Conservation (phyloP, 1,140 invertebrate species). For the Cydia amplana region DNA sequence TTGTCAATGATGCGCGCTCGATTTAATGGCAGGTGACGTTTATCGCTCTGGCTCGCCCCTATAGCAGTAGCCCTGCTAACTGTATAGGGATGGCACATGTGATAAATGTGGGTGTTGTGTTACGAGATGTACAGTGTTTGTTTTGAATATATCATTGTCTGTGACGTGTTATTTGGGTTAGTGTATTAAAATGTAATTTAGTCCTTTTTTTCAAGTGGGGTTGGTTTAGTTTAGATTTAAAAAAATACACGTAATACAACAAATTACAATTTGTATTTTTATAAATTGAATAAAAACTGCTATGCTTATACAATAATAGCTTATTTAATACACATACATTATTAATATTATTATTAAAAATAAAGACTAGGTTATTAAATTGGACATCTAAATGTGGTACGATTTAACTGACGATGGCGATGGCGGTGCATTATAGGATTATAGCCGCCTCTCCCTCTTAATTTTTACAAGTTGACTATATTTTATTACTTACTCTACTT, state of each 20-base stretch:
- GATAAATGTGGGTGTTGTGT: slow-evolving; percentile 29
- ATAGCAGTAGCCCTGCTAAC: slow-evolving; percentile 14
- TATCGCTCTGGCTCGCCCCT: slow-evolving; percentile 34
- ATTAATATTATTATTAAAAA: too few relatives aligned
- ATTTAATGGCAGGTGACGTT: slow-evolving; percentile 69
- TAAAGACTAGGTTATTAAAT: too few relatives aligned
- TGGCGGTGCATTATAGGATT: too few relatives aligned
- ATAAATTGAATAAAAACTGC: too few relatives aligned
- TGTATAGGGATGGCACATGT: slow-evolving; percentile 13
- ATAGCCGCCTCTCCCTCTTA: too few relatives aligned
- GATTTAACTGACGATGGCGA: too few relatives aligned
- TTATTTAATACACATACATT: too few relatives aligned
- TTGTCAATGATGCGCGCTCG: slow-evolving; percentile 65
- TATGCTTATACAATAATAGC: too few relatives aligned
- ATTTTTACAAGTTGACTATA: too few relatives aligned
- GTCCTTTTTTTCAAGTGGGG: neutral
- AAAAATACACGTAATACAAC: neutral
- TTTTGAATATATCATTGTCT: slow-evolving; percentile 29
- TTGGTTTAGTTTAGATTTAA: neutral
- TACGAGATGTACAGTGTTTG: slow-evolving; percentile 24
- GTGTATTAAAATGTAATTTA: slow-evolving; percentile 30
- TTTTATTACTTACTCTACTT: neutral
- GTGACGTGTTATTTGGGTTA: slow-evolving; percentile 23
- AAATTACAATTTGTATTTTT: neutral
- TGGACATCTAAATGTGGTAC: too few relatives aligned